These are phyloP conservation scores for Hyphantria cunea DNA, from an alignment of 1,140 invertebrate species.

Conservation along the genomic window DNA sequence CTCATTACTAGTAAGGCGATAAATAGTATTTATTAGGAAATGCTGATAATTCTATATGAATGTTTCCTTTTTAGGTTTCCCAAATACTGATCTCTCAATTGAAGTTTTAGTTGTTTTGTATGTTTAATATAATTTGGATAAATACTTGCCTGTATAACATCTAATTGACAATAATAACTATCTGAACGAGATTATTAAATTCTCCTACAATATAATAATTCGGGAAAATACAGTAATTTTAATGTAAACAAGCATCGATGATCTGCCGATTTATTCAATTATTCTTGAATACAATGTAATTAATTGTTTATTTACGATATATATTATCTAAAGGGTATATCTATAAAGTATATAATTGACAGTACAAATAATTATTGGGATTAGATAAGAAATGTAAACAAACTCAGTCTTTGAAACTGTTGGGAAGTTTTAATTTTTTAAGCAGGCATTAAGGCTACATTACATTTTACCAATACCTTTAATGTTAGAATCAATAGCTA, in stretches of 20 bases:
- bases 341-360: constrained; percentile 20
- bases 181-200: no score
- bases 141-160: no score
- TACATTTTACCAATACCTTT: no score
- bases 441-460: no score
- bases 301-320: not conserved
- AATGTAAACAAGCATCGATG: no score
- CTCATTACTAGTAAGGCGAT: constrained; percentile 16
- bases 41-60: not conserved
- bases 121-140: not conserved
- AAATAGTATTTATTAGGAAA: constrained; percentile 13
- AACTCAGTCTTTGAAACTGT: constrained; percentile 5
- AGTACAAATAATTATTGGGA: not conserved
- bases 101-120: not conserved
- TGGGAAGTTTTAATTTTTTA: constrained; percentile 2
- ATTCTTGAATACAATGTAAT: no score
- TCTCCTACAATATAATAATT: no score
- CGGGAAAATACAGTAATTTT: no score
- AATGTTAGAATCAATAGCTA: no score
- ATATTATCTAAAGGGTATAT: not conserved
- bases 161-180: no score
- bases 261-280: no score
- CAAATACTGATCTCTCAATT: no score
- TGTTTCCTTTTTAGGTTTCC: not conserved
- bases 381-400: not conserved